Percentiles rank a stretch among this genome's conserved stretches.
phyloP scores from a whole-genome alignment of 1,140 invertebrate genomes.

The Orius insidiosus region DNA sequence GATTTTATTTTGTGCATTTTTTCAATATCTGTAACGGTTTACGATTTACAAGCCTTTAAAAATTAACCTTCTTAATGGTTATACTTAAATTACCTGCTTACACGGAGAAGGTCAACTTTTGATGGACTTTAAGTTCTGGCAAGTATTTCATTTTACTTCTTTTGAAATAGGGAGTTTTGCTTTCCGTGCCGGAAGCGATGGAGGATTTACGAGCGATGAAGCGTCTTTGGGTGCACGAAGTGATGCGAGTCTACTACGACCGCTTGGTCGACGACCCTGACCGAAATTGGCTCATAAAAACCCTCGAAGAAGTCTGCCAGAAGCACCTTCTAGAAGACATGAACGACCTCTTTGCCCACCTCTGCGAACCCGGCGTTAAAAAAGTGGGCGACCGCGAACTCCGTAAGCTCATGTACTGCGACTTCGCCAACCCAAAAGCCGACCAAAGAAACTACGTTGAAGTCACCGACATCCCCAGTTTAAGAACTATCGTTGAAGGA shows the following conservation, averaged over 20 bases:
- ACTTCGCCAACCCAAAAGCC: constrained; percentile 86
- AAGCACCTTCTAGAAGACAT: constrained; percentile 33
- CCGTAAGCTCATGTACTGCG: constrained; percentile 80
- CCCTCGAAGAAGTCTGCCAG: constrained; percentile 27
- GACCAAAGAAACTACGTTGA: constrained; percentile 78
- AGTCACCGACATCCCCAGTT: constrained; percentile 62
- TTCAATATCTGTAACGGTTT: no score
- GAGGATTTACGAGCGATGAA: constrained; percentile 77
- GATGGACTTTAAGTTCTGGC: no score
- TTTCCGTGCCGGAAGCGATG: constrained; percentile 84
- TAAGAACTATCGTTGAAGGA: constrained; percentile 71
- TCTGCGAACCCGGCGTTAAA: constrained; percentile 11
- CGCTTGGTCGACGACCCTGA: constrained; percentile 70
- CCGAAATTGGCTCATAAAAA: constrained; percentile 59
- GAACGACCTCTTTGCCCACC: constrained; percentile 31
- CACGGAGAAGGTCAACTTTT: no score
- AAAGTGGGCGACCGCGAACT: constrained; percentile 56
- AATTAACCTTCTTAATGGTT: no score
- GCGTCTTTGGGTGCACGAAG: constrained; percentile 86
- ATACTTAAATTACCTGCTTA: no score
- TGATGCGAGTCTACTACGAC: constrained; percentile 85
- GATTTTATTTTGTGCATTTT: no score
- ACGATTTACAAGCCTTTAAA: no score
- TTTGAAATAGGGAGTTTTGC: constrained; percentile 79
- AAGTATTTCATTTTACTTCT: no score